Evolutionary conservation across 2,888 invertebrate species (phyloP).

Genomic region (Heliconius ismenius): DNA sequence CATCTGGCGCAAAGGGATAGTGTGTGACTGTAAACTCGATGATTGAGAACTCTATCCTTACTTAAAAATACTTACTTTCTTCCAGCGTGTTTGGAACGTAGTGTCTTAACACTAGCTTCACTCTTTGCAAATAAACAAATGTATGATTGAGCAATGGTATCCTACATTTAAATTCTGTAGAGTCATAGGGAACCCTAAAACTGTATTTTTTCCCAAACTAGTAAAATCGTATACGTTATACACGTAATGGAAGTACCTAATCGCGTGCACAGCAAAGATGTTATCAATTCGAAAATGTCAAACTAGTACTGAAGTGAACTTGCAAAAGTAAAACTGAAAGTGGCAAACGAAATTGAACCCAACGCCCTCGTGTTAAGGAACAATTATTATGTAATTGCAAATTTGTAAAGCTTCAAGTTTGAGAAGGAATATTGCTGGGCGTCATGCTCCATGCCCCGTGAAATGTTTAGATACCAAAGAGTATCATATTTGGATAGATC

Average conservation of each 20-base stretch:
- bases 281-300: slow-evolving; percentile 48
- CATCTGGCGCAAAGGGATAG: too few species aligned
- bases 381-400: slow-evolving; percentile 4
- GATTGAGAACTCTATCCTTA: too few species aligned
- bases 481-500: slow-evolving; percentile 19
- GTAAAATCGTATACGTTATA: slow-evolving; percentile 39
- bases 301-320: slow-evolving; percentile 42
- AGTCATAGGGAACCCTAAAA: background rate
- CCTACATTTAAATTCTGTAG: background rate
- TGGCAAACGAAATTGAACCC: slow-evolving; percentile 40
- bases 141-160: background rate
- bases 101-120: background rate
- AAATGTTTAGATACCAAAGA: slow-evolving; percentile 44
- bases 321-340: slow-evolving; percentile 34
- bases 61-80: too few species aligned
- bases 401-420: slow-evolving; percentile 41
- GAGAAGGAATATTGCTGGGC: slow-evolving; percentile 45
- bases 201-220: slow-evolving; percentile 8
- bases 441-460: slow-evolving; percentile 45
- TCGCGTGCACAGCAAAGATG: slow-evolving; percentile 46
- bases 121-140: background rate
- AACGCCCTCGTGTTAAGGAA: slow-evolving; percentile 17
- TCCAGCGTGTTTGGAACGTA: background rate
- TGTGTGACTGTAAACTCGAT: too few species aligned
- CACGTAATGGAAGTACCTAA: slow-evolving; percentile 42